Conservation (phyloP, 1,140 invertebrate genomes). For the Acromyrmex heyeri region DNA sequence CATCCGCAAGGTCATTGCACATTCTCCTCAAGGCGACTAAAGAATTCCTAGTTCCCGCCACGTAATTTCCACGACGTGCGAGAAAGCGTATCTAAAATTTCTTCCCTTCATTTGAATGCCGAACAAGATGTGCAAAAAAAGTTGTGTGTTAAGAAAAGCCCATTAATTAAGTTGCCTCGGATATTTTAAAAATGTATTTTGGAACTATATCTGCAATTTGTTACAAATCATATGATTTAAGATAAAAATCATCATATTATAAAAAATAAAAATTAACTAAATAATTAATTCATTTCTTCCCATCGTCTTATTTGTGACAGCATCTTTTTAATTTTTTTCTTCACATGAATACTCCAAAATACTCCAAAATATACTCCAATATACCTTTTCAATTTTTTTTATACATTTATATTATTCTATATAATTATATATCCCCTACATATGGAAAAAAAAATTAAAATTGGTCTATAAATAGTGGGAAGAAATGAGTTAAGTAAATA, state of each 20-base stretch:
- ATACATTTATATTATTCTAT: too few species aligned
- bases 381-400: too few species aligned
- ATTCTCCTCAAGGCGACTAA: constrained; percentile 61
- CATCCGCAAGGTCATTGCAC: constrained; percentile 64
- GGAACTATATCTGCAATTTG: background rate
- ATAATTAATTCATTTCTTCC: background rate
- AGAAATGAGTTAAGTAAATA: background rate
- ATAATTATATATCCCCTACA: too few species aligned
- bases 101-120: background rate
- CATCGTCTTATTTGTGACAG: too few species aligned
- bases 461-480: too few species aligned
- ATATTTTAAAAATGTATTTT: constrained; percentile 9
- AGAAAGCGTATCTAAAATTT: constrained; percentile 32
- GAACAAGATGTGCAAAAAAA: background rate
- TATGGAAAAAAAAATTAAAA: too few species aligned
- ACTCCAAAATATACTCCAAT: too few species aligned
- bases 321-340: too few species aligned
- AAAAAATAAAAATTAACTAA: background rate
- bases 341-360: too few species aligned
- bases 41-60: constrained; percentile 38
- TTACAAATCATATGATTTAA: background rate
- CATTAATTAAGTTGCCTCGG: background rate
- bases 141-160: background rate
- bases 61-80: constrained; percentile 35
- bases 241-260: background rate